These are phyloP conservation scores for Heteromyza rotundicornis DNA, from an alignment of 2,888 invertebrate species.

Conservation along the genomic window DNA sequence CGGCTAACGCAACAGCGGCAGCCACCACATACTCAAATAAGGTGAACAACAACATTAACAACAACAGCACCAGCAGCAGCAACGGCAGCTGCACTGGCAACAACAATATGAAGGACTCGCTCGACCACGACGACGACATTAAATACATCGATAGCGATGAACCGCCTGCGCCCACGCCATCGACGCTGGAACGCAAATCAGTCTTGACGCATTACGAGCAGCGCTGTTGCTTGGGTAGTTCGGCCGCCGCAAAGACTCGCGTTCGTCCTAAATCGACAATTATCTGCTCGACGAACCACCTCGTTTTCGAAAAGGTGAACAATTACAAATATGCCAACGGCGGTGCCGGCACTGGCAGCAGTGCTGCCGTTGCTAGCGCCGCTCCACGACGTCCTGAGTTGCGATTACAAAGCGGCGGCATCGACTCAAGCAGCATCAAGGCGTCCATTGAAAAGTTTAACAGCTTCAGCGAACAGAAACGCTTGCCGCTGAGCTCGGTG, in stretches of 20 bases:
- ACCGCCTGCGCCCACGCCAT: slow-evolving; percentile 24
- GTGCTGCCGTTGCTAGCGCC: background rate
- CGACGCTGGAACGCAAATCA: slow-evolving; percentile 25
- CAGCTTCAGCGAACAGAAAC: slow-evolving; percentile 56
- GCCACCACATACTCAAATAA: slow-evolving; percentile 21
- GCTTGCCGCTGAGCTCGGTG: slow-evolving; percentile 39
- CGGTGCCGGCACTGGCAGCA: slow-evolving; percentile 20
- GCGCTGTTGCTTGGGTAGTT: slow-evolving; percentile 29
- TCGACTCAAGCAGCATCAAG: slow-evolving; percentile 56
- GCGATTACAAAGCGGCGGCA: slow-evolving; percentile 38
- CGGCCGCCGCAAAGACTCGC: slow-evolving; percentile 35
- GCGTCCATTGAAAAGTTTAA: slow-evolving; percentile 60
- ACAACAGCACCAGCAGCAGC: slow-evolving; percentile 35
- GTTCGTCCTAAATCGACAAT: slow-evolving; percentile 55
- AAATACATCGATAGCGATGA: slow-evolving; percentile 57
- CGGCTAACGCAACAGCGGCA: slow-evolving; percentile 2
- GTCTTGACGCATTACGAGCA: slow-evolving; percentile 9
- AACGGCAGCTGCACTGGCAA: slow-evolving; percentile 29
- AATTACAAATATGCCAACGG: slow-evolving; percentile 55
- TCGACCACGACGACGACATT: slow-evolving; percentile 48
- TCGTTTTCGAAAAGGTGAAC: slow-evolving; percentile 47
- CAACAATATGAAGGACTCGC: background rate
- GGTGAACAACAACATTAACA: slow-evolving; percentile 29
- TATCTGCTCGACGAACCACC: slow-evolving; percentile 38
- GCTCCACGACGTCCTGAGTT: slow-evolving; percentile 19